Base-by-base conservation (phyloP, 1,140 invertebrate species). In the Daktulosphaira vitifoliae region DNA sequence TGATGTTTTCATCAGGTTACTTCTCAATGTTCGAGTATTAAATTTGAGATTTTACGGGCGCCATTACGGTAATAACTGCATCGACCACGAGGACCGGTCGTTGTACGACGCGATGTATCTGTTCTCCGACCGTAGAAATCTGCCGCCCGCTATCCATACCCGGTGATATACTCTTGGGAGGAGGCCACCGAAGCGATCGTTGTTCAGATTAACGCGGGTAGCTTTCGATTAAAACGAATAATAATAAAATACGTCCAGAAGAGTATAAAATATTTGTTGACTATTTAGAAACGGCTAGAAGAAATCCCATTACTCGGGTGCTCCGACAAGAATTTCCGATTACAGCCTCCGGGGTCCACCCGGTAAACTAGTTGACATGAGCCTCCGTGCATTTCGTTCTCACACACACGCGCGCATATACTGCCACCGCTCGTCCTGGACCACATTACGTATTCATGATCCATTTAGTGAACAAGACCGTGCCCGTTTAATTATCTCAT, bases 1-100 rank as follows among this genome's bases (percentile, higher is more conserved):
- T 46, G 54, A 59, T 59, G 54, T 59, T 59, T 59, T 59, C 54
- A 59, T 59, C 54, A 20, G 38, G 37, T 56, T 51, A 42, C 52
- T 20, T 22, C 38, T 3, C 29, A 33, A n/a, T n/a, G n/a, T n/a
- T 11, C 29, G 29, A 20, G 23, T 59, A 59, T 5, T 59, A 59
- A 59, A 59, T 59, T 59, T n/a, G 39, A 59, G 42, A 59, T 59
- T 59, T 59, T 59, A 59, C 54, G 54, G 39, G 37, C 39, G 7
- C 39, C 39, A 15, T 56, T 42, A 56, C 38, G 37, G 53, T 42
- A 33, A 37, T 56, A 42, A 56, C 53, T 25, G 15, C 15, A 39
- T 54, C 33, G 20, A 22, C 18, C 20, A 52, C 33, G 29, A 15
- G 38, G n/a, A 59, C 54, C 54, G 54, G 54, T 59, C 54, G 5